phyloP scores from a whole-genome alignment of 1,140 invertebrate genomes.

The Drosophila sucinea region DNA sequence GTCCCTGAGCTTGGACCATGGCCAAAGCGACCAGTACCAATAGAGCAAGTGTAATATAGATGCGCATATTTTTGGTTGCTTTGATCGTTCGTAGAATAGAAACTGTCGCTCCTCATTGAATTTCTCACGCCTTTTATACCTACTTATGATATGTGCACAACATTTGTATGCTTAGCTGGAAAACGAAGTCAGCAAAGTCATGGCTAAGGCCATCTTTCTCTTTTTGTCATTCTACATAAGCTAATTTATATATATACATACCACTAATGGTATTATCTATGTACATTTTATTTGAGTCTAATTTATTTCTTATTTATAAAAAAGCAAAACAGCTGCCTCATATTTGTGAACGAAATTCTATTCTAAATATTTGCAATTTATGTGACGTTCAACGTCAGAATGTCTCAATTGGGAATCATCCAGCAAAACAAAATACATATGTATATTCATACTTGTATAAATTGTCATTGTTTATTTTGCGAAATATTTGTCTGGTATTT shows the following conservation, averaged over 20 bases:
- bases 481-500: no score
- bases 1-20: slow-evolving; percentile 35
- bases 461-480: no score
- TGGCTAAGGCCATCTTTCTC: background rate
- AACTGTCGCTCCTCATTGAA: slow-evolving; percentile 8
- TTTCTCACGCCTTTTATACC: slow-evolving; percentile 47
- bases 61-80: slow-evolving; percentile 41
- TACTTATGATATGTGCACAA: background rate
- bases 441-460: background rate
- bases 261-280: background rate
- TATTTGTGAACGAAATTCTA: background rate
- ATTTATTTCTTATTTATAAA: background rate
- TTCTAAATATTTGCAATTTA: background rate
- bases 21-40: slow-evolving; percentile 47
- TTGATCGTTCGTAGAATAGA: slow-evolving; percentile 5
- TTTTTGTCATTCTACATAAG: background rate
- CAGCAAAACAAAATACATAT: background rate
- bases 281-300: background rate
- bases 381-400: background rate
- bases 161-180: slow-evolving; percentile 51
- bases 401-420: background rate
- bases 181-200: background rate
- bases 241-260: background rate
- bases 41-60: slow-evolving; percentile 37
- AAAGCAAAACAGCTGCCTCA: slow-evolving; percentile 1